Percentiles rank a stretch among this genome's conserved stretches.
These are phyloP conservation scores for Heteropelma amictum DNA, from an alignment of 2,888 invertebrate species.

Conservation along the genomic window DNA sequence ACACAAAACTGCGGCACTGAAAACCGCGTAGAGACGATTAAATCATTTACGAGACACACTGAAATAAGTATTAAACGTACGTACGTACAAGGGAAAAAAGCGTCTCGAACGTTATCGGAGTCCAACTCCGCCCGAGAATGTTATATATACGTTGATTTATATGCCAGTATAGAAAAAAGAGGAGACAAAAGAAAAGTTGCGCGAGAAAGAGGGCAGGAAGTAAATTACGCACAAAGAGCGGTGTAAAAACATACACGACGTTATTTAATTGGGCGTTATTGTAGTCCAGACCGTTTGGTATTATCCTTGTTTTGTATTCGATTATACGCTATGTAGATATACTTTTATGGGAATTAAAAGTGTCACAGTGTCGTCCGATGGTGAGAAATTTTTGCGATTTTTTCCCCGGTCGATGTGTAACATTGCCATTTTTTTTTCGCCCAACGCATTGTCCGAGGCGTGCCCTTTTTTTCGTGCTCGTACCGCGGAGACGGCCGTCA, in stretches of 20 bases:
- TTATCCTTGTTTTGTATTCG: neutral
- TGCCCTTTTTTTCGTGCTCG: no score
- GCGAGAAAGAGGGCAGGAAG: neutral
- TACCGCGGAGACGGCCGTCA: no score
- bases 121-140: slow-evolving; percentile 55
- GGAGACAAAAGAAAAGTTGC: slow-evolving; percentile 25
- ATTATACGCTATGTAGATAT: neutral
- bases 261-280: neutral
- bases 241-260: neutral
- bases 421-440: neutral
- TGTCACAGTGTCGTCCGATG: neutral
- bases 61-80: slow-evolving; percentile 61
- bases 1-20: slow-evolving; percentile 53
- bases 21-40: slow-evolving; percentile 51
- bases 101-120: slow-evolving; percentile 43
- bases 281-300: neutral
- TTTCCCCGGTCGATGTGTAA: no score
- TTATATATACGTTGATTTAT: slow-evolving; percentile 56
- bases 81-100: slow-evolving; percentile 37
- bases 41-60: slow-evolving; percentile 58
- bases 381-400: neutral
- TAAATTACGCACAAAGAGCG: slow-evolving; percentile 1
- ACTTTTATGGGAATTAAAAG: neutral
- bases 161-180: slow-evolving; percentile 56
- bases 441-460: no score